Percentiles rank a stretch among this genome's conserved stretches.
Evolutionary conservation across 2,797 vertebrate species (phyloP).

Genomic region (Numenius phaeopus): DNA sequence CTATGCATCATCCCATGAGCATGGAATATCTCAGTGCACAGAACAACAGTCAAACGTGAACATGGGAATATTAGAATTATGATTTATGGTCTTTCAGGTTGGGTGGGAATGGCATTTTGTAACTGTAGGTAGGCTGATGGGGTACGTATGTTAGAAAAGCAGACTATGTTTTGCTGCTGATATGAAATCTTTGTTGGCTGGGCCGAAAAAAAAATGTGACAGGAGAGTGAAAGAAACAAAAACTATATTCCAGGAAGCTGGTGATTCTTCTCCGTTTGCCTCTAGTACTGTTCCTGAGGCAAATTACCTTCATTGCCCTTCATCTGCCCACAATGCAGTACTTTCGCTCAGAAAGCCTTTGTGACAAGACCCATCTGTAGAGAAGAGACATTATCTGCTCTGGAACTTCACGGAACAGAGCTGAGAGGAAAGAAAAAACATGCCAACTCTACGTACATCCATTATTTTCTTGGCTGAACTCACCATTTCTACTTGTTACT

Average conservation of each 20-base stretch:
- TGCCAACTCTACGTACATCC: background rate
- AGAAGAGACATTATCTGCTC: background rate
- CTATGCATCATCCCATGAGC: background rate
- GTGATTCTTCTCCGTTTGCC: background rate
- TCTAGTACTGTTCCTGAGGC: background rate
- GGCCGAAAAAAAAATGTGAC: background rate
- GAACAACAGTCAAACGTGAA: background rate
- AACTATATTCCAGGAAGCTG: rapidly evolving
- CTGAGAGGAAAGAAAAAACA: background rate
- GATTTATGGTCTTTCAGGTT: background rate
- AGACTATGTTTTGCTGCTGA: background rate
- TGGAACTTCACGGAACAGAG: background rate
- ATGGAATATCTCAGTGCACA: background rate
- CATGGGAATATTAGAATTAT: background rate
- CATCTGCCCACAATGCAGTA: rapidly evolving
- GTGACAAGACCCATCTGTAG: background rate
- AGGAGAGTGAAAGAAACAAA: background rate
- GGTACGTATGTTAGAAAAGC: background rate
- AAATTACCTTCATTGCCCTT: background rate
- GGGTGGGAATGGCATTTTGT: background rate
- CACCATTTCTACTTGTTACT: background rate
- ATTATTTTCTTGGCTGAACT: background rate
- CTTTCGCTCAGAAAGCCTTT: background rate
- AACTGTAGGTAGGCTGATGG: background rate
- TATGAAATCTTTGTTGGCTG: background rate